phyloP scores from a whole-genome alignment of 2,888 invertebrate genomes.

The Callimorpha dominula region DNA sequence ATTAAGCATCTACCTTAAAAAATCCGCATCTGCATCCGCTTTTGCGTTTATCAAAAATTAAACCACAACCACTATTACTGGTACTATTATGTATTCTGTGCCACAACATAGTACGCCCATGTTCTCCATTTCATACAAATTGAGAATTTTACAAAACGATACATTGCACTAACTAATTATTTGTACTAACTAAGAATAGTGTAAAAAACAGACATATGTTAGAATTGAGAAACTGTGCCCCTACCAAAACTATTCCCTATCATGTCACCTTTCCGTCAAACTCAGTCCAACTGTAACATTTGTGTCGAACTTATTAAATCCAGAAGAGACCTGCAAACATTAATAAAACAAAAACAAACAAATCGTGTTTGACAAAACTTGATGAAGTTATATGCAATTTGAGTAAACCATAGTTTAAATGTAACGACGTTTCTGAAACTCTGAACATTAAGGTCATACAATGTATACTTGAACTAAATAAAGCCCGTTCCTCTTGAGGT shows the following conservation, averaged over 20 bases:
- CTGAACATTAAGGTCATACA: constrained; percentile 3
- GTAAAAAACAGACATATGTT: no score
- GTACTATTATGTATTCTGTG: no score
- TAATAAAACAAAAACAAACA: not conserved
- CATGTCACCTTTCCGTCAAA: not conserved
- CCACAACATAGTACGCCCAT: no score
- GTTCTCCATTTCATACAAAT: not conserved
- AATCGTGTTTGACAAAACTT: not conserved
- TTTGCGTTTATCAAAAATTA: no score
- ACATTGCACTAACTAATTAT: not conserved
- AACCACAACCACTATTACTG: no score
- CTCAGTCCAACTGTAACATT: not conserved
- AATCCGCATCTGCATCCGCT: no score
- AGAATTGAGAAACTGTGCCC: not conserved
- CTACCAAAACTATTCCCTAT: not conserved
- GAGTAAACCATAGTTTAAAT: not conserved
- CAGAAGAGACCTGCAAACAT: no score
- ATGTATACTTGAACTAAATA: constrained; percentile 9
- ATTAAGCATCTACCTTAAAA: no score
- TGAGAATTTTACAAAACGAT: not conserved
- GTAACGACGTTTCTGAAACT: not conserved
- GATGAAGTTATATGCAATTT: not conserved
- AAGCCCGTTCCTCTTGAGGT: constrained; percentile 4
- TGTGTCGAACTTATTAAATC: not conserved
- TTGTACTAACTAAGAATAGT: not conserved